phyloP scores from a whole-genome alignment of 2,888 invertebrate species.

The Pristionchus entomophagus region DNA sequence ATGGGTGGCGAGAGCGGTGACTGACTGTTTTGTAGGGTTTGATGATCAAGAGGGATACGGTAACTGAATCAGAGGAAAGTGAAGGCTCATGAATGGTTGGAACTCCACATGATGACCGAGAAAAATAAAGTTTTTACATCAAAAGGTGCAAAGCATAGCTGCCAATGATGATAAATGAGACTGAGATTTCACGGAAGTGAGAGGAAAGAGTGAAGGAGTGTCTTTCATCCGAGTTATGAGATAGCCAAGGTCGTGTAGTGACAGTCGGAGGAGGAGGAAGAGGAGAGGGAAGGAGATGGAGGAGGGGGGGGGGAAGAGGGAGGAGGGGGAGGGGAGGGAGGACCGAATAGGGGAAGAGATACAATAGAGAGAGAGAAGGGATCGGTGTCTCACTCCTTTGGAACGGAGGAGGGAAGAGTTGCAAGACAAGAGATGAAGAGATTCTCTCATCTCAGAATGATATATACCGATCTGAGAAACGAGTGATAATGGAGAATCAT shows the following conservation, averaged over 20 bases:
- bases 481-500: too few relatives aligned
- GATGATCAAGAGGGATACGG: background rate
- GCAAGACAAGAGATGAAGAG: too few relatives aligned
- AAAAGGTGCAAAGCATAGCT: background rate
- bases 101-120: too few relatives aligned
- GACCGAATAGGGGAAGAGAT: conserved; percentile 9
- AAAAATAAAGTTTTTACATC: too few relatives aligned
- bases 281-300: background rate
- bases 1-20: background rate
- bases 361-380: conserved; percentile 8
- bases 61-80: background rate
- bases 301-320: background rate
- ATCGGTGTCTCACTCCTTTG: background rate
- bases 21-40: too few relatives aligned
- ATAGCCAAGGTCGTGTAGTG: conserved; percentile 21
- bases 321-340: background rate
- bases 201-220: background rate
- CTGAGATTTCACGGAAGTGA: background rate
- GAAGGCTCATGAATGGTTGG: too few relatives aligned
- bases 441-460: too few relatives aligned
- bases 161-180: background rate
- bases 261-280: background rate
- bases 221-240: background rate
- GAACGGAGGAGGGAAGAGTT: background rate
- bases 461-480: too few relatives aligned